phyloP scores from a whole-genome alignment of 2,888 invertebrate species.

The Lasioglossum pauxillum region DNA sequence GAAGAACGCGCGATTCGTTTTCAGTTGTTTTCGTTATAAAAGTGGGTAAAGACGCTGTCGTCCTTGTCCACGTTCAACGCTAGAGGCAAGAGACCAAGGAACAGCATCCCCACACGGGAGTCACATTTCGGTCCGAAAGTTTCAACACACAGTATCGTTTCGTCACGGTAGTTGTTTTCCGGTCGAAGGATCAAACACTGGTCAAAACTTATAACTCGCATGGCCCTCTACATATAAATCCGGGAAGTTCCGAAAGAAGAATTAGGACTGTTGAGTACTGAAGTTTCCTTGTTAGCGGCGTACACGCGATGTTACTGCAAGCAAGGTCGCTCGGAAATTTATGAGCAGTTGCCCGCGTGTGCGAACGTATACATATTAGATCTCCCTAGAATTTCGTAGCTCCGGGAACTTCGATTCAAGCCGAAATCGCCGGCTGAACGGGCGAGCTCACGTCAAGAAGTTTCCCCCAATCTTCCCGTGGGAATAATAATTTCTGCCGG shows the following conservation, averaged over 20 bases:
- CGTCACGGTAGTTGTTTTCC: background rate
- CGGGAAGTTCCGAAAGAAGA: background rate
- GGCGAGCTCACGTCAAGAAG: conserved; percentile 27
- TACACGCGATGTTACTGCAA: background rate
- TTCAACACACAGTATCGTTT: too few species aligned
- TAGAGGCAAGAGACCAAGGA: too few species aligned
- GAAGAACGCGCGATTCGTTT: background rate
- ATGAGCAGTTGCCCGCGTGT: background rate
- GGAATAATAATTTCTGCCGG: conserved; percentile 33
- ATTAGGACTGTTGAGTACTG: background rate
- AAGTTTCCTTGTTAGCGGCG: conserved; percentile 1
- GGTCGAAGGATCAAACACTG: background rate
- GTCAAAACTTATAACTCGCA: background rate
- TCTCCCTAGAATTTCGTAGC: conserved; percentile 10
- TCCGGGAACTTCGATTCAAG: conserved; percentile 7
- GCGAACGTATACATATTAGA: background rate
- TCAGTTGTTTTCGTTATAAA: too few species aligned
- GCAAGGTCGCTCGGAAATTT: background rate
- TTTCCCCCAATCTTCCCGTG: conserved; percentile 28
- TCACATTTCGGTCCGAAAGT: too few species aligned
- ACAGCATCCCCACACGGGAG: too few species aligned
- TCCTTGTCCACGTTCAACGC: too few species aligned
- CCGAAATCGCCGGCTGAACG: conserved; percentile 2
- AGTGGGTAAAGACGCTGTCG: too few species aligned
- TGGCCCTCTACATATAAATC: background rate